phyloP scores from a whole-genome alignment of 2,888 invertebrate species.

The Hypercompe scribonia region DNA sequence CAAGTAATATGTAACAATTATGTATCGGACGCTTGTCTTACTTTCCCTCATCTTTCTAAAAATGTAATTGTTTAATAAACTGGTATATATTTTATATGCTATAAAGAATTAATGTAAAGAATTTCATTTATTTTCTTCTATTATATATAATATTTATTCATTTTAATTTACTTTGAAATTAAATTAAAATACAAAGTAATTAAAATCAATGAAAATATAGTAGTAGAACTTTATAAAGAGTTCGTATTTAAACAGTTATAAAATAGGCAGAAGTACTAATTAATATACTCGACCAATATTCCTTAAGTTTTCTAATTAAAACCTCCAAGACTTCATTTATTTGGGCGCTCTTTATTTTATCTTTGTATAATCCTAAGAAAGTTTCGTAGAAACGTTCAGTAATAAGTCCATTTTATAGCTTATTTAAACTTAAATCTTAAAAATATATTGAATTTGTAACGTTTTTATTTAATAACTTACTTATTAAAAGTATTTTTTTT shows the following conservation, averaged over 20 bases:
- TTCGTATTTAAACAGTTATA: neutral
- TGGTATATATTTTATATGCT: too few relatives aligned
- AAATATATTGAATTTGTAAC: neutral
- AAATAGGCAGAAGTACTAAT: neutral
- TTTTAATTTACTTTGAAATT: too few relatives aligned
- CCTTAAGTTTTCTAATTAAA: neutral
- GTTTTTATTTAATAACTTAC: neutral
- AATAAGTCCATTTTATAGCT: neutral
- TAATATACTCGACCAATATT: neutral
- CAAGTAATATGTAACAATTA: neutral
- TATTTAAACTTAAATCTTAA: neutral
- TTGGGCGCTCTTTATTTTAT: neutral
- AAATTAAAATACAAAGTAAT: too few relatives aligned
- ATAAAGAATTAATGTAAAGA: too few relatives aligned
- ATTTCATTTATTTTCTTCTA: too few relatives aligned
- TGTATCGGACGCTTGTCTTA: neutral
- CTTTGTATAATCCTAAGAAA: neutral
- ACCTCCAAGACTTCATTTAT: neutral
- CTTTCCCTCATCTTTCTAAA: neutral
- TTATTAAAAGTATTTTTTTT: slow-evolving; percentile 1
- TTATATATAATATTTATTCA: too few relatives aligned
- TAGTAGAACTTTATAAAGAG: too few relatives aligned
- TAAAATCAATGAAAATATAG: too few relatives aligned
- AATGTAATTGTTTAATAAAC: neutral
- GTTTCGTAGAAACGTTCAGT: neutral